Percentiles rank a stretch among this genome's conserved stretches.
Evolutionary conservation across 2,113 vertebrate species (phyloP).

Genomic region (Coptodon rendalli): DNA sequence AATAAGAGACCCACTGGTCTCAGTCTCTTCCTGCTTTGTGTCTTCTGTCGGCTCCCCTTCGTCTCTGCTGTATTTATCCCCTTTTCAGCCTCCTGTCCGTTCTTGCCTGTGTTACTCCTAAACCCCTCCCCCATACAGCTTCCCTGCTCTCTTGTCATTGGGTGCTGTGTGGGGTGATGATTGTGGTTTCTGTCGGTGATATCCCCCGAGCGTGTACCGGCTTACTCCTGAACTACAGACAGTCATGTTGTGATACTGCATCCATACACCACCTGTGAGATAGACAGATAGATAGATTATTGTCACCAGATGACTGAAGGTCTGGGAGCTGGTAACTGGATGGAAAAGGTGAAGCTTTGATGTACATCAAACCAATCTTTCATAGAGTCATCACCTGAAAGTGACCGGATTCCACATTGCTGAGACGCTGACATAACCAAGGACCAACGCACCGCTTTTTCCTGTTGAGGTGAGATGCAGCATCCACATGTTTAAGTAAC

Average conservation of each 20-base stretch:
- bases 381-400: neutral
- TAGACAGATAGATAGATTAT: neutral
- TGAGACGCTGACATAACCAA: neutral
- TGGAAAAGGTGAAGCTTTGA: neutral
- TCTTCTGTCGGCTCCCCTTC: neutral
- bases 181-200: conserved; percentile 58
- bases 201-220: conserved; percentile 51
- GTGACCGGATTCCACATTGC: neutral
- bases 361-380: neutral
- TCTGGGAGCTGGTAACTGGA: neutral
- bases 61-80: neutral
- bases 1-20: neutral
- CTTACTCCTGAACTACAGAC: neutral
- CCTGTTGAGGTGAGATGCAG: conserved; percentile 36
- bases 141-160: conserved; percentile 48
- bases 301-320: neutral
- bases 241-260: neutral
- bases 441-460: neutral
- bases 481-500: neutral
- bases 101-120: neutral
- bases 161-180: conserved; percentile 57
- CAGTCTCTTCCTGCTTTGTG: neutral
- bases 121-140: conserved; percentile 19
- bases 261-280: neutral
- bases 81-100: neutral